Evolutionary conservation across 2,888 invertebrate species (phyloP).

Genomic region (Epirrhoe alternata): DNA sequence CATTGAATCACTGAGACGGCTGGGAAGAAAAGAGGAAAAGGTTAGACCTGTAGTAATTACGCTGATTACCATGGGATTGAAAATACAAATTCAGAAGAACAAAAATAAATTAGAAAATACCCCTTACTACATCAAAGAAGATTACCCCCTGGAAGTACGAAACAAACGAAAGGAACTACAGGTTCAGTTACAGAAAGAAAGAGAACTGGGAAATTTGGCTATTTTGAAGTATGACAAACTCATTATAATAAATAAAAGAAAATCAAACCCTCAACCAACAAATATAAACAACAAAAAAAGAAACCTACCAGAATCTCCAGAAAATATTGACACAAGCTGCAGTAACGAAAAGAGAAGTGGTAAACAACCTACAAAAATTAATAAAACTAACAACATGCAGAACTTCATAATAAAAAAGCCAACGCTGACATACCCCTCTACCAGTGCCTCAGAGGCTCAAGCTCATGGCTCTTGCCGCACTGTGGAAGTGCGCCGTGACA

Average conservation of each 20-base stretch:
- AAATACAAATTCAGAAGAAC: too few species aligned
- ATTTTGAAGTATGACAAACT: neutral
- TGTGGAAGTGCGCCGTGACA: neutral
- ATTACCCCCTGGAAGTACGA: neutral
- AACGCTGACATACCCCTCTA: too few species aligned
- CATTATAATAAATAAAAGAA: neutral
- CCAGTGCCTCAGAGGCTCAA: too few species aligned
- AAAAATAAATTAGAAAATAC: neutral
- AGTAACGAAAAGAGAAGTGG: neutral
- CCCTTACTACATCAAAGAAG: neutral
- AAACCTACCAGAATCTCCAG: neutral
- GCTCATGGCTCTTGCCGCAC: too few species aligned
- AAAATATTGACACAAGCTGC: neutral
- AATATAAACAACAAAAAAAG: neutral
- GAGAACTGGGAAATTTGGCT: neutral
- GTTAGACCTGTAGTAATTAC: too few species aligned
- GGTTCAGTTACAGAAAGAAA: neutral
- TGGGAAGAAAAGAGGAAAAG: too few species aligned
- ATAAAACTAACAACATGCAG: neutral
- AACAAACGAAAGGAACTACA: neutral
- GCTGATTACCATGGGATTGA: too few species aligned
- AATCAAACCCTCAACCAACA: neutral
- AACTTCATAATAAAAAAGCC: too few species aligned
- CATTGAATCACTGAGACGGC: too few species aligned
- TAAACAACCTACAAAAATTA: neutral